Percentiles rank a stretch among this genome's conserved stretches.
Evolutionary conservation across 2,888 invertebrate genomes (phyloP).

Genomic region (Steromphala cineraria): DNA sequence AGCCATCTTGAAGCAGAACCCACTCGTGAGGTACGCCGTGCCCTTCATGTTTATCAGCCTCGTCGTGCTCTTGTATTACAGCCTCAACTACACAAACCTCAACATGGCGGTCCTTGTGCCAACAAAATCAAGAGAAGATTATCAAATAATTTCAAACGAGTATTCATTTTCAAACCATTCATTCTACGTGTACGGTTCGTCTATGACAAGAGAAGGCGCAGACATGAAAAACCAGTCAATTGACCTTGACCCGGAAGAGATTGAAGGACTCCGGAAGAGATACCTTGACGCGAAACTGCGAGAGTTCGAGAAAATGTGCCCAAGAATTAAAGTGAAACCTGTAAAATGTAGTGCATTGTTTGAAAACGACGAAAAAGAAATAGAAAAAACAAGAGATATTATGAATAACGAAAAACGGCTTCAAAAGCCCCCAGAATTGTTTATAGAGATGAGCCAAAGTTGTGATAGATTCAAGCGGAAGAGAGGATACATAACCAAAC

Average conservation of each 20-base stretch:
- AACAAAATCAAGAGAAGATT: not conserved
- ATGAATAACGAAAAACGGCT: not conserved
- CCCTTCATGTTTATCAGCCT: not conserved
- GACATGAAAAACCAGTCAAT: not conserved
- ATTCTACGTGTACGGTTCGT: not conserved
- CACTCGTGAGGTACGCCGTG: not conserved
- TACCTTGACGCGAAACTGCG: not conserved
- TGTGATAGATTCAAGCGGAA: conserved; percentile 38
- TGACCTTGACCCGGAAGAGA: not conserved
- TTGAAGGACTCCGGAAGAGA: not conserved
- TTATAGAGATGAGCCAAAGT: conserved; percentile 27
- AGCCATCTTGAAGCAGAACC: not conserved
- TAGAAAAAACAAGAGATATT: not conserved
- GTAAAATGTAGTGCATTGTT: not conserved
- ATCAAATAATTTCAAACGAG: not conserved
- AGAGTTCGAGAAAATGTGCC: not conserved
- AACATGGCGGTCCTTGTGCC: not conserved
- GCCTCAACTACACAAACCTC: not conserved
- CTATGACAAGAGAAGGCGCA: not conserved
- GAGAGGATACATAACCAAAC: conserved; percentile 41
- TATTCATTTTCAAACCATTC: not conserved
- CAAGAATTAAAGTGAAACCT: not conserved
- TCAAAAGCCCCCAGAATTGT: conserved; percentile 5
- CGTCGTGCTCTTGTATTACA: not conserved
- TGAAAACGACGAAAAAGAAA: not conserved